Percentiles rank a stretch among this genome's conserved stretches.
Evolutionary conservation across 2,888 invertebrate genomes (phyloP).

Genomic region (Ennomos fuscantarius): DNA sequence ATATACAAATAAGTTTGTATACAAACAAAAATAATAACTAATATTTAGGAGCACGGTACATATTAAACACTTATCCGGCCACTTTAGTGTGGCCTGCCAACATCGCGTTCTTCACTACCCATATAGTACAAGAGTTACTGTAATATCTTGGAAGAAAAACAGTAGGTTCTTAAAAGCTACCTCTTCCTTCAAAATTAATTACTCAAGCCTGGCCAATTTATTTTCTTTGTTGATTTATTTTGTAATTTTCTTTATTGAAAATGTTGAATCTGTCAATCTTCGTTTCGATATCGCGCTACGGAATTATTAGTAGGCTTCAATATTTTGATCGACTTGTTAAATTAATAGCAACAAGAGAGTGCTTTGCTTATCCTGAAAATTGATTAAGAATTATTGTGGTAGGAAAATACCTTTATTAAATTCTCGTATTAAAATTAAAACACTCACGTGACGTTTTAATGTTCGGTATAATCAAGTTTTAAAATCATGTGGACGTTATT

Average conservation of each 20-base stretch:
- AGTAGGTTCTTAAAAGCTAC: slow-evolving; percentile 6
- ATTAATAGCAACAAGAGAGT: slow-evolving; percentile 11
- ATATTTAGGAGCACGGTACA: too few species aligned
- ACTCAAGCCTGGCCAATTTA: slow-evolving; percentile 34
- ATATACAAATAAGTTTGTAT: too few species aligned
- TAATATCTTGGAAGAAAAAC: slow-evolving; percentile 19
- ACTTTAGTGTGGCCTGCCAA: background rate
- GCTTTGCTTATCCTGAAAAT: slow-evolving; percentile 8
- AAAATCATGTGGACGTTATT: background rate
- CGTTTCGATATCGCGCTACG: slow-evolving; percentile 20
- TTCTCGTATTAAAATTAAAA: too few species aligned
- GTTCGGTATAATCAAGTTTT: background rate
- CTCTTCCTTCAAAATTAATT: slow-evolving; percentile 34
- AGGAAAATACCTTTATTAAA: background rate
- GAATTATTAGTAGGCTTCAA: slow-evolving; percentile 21
- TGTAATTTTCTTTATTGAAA: slow-evolving; percentile 35
- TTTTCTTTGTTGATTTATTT: slow-evolving; percentile 34
- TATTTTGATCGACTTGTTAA: slow-evolving; percentile 14
- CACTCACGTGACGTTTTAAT: background rate
- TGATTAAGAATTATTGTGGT: slow-evolving; percentile 1
- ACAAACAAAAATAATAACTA: too few species aligned
- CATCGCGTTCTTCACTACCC: background rate
- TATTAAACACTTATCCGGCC: too few species aligned
- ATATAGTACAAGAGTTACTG: slow-evolving; percentile 8
- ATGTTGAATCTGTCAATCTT: slow-evolving; percentile 32